These are phyloP conservation scores for Lepidurus apus DNA, from an alignment of 1,140 invertebrate genomes.

Conservation along the genomic window DNA sequence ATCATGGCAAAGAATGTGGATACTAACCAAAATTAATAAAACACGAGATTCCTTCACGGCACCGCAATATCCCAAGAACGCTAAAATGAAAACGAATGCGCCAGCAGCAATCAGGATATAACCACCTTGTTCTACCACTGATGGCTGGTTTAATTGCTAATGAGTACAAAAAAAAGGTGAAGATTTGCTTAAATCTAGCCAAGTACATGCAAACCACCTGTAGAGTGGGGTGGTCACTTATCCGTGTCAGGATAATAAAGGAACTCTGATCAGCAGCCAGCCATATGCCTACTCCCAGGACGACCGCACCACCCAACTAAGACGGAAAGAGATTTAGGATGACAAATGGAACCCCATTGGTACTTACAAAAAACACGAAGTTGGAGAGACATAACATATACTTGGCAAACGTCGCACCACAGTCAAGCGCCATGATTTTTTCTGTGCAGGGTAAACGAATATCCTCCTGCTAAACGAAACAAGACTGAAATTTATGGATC, in stretches of 20 bases:
- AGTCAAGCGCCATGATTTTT: constrained; percentile 33
- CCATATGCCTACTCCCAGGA: constrained; percentile 70
- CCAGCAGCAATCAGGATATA: constrained; percentile 73
- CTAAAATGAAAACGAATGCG: constrained; percentile 71
- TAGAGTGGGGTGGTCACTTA: constrained; percentile 50
- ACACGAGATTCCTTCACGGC: constrained; percentile 74
- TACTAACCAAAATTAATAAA: constrained; percentile 67
- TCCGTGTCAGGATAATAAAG: constrained; percentile 53
- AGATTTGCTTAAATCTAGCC: constrained; percentile 21
- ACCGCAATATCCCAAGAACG: constrained; percentile 80
- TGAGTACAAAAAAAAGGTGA: constrained; percentile 38
- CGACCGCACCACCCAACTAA: constrained; percentile 65
- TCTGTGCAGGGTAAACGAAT: not conserved
- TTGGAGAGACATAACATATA: constrained; percentile 69
- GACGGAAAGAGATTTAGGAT: constrained; percentile 40
- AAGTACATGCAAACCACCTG: not conserved
- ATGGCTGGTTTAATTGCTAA: constrained; percentile 54
- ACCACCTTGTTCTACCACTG: constrained; percentile 54
- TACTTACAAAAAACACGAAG: constrained; percentile 69
- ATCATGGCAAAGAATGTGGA: constrained; percentile 20
- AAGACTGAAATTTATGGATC: not conserved
- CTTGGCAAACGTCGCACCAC: constrained; percentile 51
- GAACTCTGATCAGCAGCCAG: constrained; percentile 63
- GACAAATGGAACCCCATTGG: not conserved
- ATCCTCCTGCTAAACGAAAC: not conserved